Conservation (phyloP, 2,797 vertebrate genomes). For the Enteromius radiatus region DNA sequence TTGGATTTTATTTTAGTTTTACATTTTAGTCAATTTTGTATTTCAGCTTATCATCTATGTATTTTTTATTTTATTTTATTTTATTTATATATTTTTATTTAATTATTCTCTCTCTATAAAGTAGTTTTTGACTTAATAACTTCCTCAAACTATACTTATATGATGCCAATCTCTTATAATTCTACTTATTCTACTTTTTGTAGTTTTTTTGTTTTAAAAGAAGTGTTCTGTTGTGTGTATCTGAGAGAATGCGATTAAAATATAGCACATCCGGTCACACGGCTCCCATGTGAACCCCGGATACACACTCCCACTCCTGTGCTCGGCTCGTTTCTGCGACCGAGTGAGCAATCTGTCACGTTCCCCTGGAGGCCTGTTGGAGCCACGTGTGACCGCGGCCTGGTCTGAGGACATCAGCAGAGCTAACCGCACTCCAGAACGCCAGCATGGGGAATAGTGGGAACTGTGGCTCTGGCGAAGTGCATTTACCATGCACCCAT, state of each 20-base stretch:
- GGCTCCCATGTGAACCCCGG: conserved; percentile 8
- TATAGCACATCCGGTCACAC: conserved; percentile 15
- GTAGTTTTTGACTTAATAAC: background rate
- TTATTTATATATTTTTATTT: too few species aligned
- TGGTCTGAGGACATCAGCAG: conserved; percentile 65
- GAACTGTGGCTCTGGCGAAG: conserved; percentile 60
- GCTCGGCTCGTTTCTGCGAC: conserved; percentile 56
- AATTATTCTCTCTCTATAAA: background rate
- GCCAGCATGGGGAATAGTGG: conserved; percentile 65
- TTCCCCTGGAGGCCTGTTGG: conserved; percentile 65
- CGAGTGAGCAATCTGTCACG: conserved; percentile 72
- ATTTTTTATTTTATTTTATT: too few species aligned
- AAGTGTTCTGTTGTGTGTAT: conserved; percentile 29
- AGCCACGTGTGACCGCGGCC: conserved; percentile 69
- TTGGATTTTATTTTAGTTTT: background rate
- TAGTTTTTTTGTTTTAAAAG: background rate
- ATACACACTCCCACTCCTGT: conserved; percentile 39
- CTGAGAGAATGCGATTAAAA: conserved; percentile 31
- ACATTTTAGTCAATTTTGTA: too few species aligned
- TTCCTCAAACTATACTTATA: background rate
- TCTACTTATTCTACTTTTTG: background rate
- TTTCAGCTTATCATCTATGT: too few species aligned
- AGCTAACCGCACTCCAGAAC: conserved; percentile 65
- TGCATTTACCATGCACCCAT: conserved; percentile 56
- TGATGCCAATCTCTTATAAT: background rate